Evolutionary conservation across 2,888 invertebrate genomes (phyloP), one percentile per base, ranked within the genome.

Genomic region (Eupithecia tripunctaria): DNA sequence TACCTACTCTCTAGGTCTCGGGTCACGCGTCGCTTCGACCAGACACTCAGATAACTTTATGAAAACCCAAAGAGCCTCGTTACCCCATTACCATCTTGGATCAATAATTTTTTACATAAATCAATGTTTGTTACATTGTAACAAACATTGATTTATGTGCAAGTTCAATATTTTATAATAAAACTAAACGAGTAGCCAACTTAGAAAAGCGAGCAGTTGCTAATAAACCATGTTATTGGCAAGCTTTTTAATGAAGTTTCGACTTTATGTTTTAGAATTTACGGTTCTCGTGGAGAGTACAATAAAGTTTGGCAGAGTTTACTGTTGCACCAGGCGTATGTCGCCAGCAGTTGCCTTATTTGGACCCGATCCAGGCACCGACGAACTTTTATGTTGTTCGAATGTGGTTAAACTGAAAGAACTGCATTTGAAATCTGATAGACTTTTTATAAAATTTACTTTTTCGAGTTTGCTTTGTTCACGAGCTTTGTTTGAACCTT

Each of bases 271-370:
- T 32, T 27, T 72, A 70, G 71, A 29, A 43, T 74, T 81, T 87
- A 82, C 81, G 83, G 81, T 76, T 76, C 78, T 70, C 71, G 66
- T 60, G 67, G 70, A 73, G 51, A 78, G 80, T 82, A 81, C 79
- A 76, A 77, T 82, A 79, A 80, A 82, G 71, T 80, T 82, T 82
- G 85, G 72, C 76, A 76, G 78, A 80, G 79, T 84, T 84, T 84
- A 84, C 81, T 85, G 87, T 86, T 85, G 84, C 88, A 88, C 83
- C 84, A 82, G 84, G 88, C 89, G 90, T 89, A 90, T 91, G 92
- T 91, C 89, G 89, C 87, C 90, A 88, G 88, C 92, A 91, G 88
- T 91, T 90, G 89, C 93, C 93, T 92, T 93, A 93, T 94, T 94
- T 94, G 94, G 94, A 92, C 82, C 85, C 84, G 86, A 85, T 92